Conservation (phyloP, 2,113 vertebrate species). For the Diphyllodes magnificus region DNA sequence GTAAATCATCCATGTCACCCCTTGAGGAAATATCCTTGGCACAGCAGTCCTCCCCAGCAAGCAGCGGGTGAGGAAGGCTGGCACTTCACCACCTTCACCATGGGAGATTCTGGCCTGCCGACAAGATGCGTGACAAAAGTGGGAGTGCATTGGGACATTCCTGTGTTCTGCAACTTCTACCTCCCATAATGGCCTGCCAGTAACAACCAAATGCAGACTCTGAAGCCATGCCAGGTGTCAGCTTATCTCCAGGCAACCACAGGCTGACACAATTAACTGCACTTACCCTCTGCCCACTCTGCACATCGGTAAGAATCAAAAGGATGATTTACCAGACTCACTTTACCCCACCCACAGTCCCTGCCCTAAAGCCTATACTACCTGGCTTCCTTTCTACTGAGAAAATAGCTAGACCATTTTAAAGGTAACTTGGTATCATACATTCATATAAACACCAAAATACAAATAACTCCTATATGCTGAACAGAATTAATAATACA, state of each 20-base stretch:
- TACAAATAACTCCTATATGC: background rate
- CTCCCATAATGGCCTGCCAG: background rate
- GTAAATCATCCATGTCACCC: background rate
- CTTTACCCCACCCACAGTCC: background rate
- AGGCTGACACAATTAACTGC: background rate
- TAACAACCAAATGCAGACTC: background rate
- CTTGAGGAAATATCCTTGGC: background rate
- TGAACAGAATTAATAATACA: background rate
- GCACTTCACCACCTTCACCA: background rate
- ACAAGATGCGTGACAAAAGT: background rate
- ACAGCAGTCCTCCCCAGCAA: background rate
- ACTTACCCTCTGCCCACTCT: background rate
- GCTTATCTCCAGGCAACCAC: background rate
- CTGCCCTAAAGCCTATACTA: background rate
- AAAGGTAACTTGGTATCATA: background rate
- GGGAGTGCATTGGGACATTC: background rate
- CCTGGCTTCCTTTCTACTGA: background rate
- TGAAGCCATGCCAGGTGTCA: background rate
- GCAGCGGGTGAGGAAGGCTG: background rate
- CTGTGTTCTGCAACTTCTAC: background rate
- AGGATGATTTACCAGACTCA: background rate
- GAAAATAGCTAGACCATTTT: background rate
- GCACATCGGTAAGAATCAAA: background rate
- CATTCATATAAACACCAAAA: background rate
- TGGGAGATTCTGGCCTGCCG: background rate